Percentiles rank a stretch among this genome's conserved stretches.
These are phyloP conservation scores for Psylliodes chrysocephalus DNA, from an alignment of 2,888 invertebrate species.

Conservation along the genomic window DNA sequence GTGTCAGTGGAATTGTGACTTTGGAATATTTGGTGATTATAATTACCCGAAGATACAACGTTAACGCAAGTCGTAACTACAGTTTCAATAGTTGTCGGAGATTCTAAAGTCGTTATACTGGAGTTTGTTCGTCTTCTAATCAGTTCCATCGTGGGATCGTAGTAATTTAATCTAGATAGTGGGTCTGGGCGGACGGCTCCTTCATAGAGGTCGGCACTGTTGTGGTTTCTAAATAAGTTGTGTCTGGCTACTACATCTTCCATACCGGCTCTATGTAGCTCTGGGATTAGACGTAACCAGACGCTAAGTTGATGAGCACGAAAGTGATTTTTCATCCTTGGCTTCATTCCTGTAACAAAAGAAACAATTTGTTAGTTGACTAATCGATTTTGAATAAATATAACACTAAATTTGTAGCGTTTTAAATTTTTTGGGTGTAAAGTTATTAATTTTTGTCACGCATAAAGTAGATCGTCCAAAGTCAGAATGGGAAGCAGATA, in stretches of 20 bases:
- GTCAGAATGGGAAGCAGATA: too few relatives aligned
- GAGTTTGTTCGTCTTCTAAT: conserved; percentile 69
- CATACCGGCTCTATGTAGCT: conserved; percentile 88
- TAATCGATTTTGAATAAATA: too few relatives aligned
- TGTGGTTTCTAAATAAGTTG: conserved; percentile 90
- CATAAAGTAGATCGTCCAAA: too few relatives aligned
- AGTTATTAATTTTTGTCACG: too few relatives aligned
- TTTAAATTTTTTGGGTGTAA: too few relatives aligned
- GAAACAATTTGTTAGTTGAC: too few relatives aligned
- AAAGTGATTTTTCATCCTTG: conserved; percentile 91
- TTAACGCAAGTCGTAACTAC: conserved; percentile 79
- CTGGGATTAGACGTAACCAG: conserved; percentile 93
- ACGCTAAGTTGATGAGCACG: conserved; percentile 94
- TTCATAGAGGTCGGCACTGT: conserved; percentile 89
- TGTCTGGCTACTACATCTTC: conserved; percentile 87
- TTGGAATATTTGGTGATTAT: conserved; percentile 68
- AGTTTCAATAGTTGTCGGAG: conserved; percentile 76
- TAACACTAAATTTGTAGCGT: too few relatives aligned
- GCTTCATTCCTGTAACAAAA: conserved; percentile 82
- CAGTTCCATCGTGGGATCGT: conserved; percentile 73
- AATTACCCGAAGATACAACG: conserved; percentile 64
- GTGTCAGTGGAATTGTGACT: conserved; percentile 76
- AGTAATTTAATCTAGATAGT: conserved; percentile 73
- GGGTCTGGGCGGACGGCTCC: conserved; percentile 88
- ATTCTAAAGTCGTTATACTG: conserved; percentile 71